Conservation (phyloP, 1,140 invertebrate species). For the Anoplophora glabripennis region DNA sequence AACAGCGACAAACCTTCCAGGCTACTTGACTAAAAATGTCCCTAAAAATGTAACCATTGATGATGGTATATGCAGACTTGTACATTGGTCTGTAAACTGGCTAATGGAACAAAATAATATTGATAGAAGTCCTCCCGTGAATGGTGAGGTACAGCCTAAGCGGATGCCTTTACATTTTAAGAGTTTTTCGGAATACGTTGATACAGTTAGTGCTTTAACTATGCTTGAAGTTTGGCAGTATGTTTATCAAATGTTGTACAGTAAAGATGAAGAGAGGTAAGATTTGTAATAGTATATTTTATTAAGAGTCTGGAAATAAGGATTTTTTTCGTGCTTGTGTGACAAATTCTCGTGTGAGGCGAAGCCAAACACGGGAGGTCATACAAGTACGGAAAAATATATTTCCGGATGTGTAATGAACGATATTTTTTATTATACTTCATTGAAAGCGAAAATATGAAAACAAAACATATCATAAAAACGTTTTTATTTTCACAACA, state of each 20-base stretch:
- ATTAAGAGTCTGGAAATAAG: too few relatives aligned
- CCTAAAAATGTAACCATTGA: constrained; percentile 2
- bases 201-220: not conserved
- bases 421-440: too few relatives aligned
- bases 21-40: not conserved
- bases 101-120: constrained; percentile 23
- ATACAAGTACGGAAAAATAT: too few relatives aligned
- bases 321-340: too few relatives aligned
- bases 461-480: too few relatives aligned
- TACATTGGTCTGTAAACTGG: constrained; percentile 27
- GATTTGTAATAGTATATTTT: too few relatives aligned
- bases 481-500: too few relatives aligned
- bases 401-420: too few relatives aligned
- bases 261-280: constrained; percentile 10
- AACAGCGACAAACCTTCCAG: not conserved
- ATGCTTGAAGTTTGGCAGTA: constrained; percentile 11
- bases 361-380: too few relatives aligned
- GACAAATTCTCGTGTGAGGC: too few relatives aligned
- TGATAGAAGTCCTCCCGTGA: constrained; percentile 23
- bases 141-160: constrained; percentile 6
- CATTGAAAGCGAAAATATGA: too few relatives aligned
- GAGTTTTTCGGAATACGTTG: not conserved
- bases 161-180: constrained; percentile 21
- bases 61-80: constrained; percentile 19
- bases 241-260: constrained; percentile 5